Conservation (phyloP, 1,140 invertebrate species). For the Sycophaga agraensis region DNA sequence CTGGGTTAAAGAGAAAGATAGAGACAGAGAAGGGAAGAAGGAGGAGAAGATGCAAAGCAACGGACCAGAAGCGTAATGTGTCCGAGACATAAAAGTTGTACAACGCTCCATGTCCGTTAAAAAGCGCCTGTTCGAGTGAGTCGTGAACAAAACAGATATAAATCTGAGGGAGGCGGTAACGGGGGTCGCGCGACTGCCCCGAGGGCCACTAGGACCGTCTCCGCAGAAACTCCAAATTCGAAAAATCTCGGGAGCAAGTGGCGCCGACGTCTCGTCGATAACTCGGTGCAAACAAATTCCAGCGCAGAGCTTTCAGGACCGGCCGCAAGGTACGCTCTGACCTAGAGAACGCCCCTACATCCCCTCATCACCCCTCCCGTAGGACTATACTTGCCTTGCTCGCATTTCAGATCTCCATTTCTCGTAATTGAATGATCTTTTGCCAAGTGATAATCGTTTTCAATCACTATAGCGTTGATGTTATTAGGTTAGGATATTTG, state of each 20-base stretch:
- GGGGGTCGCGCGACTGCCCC: background rate
- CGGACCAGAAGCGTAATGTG: no score
- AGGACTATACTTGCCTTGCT: background rate
- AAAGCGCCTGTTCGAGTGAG: background rate
- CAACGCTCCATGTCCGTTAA: background rate
- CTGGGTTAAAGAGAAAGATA: no score
- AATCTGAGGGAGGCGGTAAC: no score
- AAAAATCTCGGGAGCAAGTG: slow-evolving; percentile 9
- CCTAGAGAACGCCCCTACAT: background rate
- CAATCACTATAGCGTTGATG: no score
- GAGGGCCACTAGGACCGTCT: background rate
- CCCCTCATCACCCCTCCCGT: background rate
- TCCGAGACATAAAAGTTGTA: background rate
- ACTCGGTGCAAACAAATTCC: background rate
- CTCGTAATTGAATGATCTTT: no score
- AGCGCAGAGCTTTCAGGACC: background rate
- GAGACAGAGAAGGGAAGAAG: no score
- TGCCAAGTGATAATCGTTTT: no score
- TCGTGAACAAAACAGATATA: slow-evolving; percentile 27
- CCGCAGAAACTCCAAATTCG: background rate
- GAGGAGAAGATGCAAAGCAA: no score
- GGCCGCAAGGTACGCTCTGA: background rate
- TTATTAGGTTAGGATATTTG: no score
- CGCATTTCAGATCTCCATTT: no score
- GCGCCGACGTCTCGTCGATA: slow-evolving; percentile 1